Percentiles rank a stretch among this genome's conserved stretches.
Conservation (phyloP, 2,888 invertebrate genomes). For the Melanargia galathea region DNA sequence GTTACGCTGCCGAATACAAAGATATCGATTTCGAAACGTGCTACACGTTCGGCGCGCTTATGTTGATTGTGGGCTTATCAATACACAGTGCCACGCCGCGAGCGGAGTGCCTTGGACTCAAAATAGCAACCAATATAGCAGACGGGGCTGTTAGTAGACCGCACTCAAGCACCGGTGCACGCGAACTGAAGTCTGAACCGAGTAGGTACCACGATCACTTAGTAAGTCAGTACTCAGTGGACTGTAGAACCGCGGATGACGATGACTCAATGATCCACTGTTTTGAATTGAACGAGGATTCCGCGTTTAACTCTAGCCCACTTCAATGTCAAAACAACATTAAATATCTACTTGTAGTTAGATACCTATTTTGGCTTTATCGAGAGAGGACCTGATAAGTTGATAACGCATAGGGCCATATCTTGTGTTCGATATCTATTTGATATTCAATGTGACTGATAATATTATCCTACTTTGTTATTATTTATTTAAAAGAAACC, state of each 20-base stretch:
- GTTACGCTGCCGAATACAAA: constrained; percentile 26
- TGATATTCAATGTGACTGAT: background rate
- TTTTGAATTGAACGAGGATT: constrained; percentile 41
- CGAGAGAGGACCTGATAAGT: background rate
- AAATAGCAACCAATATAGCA: constrained; percentile 57
- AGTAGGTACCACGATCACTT: no score
- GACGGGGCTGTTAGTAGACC: constrained; percentile 50
- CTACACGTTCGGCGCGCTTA: constrained; percentile 49
- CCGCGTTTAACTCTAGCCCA: background rate
- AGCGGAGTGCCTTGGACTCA: constrained; percentile 53
- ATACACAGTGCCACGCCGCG: constrained; percentile 19
- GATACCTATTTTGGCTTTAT: background rate
- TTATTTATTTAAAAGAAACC: background rate
- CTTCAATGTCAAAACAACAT: constrained; percentile 2
- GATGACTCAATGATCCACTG: constrained; percentile 69
- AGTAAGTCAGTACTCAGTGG: no score
- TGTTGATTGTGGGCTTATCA: constrained; percentile 58
- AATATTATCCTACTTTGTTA: background rate
- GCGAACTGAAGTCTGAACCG: constrained; percentile 58
- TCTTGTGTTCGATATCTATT: background rate
- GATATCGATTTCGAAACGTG: constrained; percentile 45
- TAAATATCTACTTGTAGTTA: background rate
- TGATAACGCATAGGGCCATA: background rate
- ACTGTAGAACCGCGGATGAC: no score
- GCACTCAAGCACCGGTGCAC: constrained; percentile 66